These are phyloP conservation scores for Biston stratarius DNA, from an alignment of 2,888 invertebrate species.

Conservation along the genomic window DNA sequence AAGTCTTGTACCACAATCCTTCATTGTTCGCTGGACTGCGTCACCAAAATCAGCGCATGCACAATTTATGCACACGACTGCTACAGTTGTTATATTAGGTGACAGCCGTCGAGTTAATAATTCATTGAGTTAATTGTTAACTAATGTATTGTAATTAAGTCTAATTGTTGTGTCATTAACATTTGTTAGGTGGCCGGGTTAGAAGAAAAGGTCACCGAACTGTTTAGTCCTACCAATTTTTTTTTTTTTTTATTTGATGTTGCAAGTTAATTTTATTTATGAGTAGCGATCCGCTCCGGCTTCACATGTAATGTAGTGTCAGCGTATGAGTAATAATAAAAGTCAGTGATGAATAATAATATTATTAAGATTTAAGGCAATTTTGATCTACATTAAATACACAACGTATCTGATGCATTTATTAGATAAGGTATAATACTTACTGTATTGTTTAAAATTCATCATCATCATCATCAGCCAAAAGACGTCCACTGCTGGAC, in stretches of 20 bases:
- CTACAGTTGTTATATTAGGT: slow-evolving; percentile 48
- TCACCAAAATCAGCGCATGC: slow-evolving; percentile 44
- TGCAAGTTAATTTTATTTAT: background rate
- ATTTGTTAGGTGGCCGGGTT: slow-evolving; percentile 26
- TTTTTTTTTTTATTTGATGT: background rate
- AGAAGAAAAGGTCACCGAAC: background rate
- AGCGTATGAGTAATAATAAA: too few species aligned
- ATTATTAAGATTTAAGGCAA: too few species aligned
- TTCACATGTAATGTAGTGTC: too few species aligned
- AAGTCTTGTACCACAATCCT: slow-evolving; percentile 23
- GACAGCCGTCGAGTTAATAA: slow-evolving; percentile 49
- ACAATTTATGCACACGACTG: slow-evolving; percentile 45
- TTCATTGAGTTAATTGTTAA: slow-evolving; percentile 55
- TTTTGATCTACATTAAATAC: too few species aligned
- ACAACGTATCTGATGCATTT: too few species aligned
- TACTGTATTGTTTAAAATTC: too few species aligned
- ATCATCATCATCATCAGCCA: too few species aligned
- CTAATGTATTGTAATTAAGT: slow-evolving; percentile 52
- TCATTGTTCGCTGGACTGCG: slow-evolving; percentile 33
- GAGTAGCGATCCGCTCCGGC: too few species aligned
- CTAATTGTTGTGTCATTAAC: slow-evolving; percentile 49
- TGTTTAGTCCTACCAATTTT: background rate
- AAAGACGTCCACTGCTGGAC: too few species aligned
- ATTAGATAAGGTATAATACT: too few species aligned
- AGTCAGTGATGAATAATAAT: too few species aligned